These are phyloP conservation scores for Pseudanteris insignis DNA, from an alignment of 2,888 invertebrate species.

Conservation along the genomic window DNA sequence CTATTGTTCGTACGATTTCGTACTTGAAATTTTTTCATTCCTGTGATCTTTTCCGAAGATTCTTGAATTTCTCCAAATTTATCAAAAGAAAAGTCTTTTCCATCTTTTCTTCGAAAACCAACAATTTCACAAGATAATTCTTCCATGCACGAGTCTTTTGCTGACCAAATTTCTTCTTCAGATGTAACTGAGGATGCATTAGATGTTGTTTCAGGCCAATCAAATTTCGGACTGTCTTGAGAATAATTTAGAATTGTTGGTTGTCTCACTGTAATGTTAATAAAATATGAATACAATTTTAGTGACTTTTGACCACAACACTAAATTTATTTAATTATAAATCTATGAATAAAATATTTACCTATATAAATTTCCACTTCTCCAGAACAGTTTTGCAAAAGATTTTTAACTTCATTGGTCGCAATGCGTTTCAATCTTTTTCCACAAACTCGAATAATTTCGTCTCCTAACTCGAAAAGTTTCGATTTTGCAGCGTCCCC, in stretches of 20 bases:
- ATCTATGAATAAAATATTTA: slow-evolving; percentile 1
- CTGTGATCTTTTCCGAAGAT: slow-evolving; percentile 57
- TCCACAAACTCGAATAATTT: slow-evolving; percentile 71
- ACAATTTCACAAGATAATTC: slow-evolving; percentile 47
- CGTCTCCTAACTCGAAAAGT: slow-evolving; percentile 69
- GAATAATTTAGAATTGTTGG: slow-evolving; percentile 17
- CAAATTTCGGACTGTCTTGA: slow-evolving; percentile 11
- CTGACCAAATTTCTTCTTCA: slow-evolving; percentile 27
- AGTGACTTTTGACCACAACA: no score
- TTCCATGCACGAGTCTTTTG: slow-evolving; percentile 1
- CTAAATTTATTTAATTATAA: no score
- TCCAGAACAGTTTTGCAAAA: slow-evolving; percentile 54
- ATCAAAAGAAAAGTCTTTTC: slow-evolving; percentile 48
- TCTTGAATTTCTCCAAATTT: slow-evolving; percentile 11
- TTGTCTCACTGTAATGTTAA: slow-evolving; percentile 30
- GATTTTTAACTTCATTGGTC: slow-evolving; percentile 53
- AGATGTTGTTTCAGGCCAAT: slow-evolving; percentile 21
- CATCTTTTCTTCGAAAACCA: slow-evolving; percentile 52
- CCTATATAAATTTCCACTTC: slow-evolving; percentile 59
- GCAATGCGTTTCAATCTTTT: slow-evolving; percentile 68
- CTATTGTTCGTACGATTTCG: slow-evolving; percentile 53
- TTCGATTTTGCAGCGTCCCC: slow-evolving; percentile 62
- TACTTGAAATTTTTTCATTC: slow-evolving; percentile 67
- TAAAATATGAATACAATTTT: no score
- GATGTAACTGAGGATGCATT: slow-evolving; percentile 3